phyloP scores from a whole-genome alignment of 1,140 invertebrate genomes.

The Conus betulinus region DNA sequence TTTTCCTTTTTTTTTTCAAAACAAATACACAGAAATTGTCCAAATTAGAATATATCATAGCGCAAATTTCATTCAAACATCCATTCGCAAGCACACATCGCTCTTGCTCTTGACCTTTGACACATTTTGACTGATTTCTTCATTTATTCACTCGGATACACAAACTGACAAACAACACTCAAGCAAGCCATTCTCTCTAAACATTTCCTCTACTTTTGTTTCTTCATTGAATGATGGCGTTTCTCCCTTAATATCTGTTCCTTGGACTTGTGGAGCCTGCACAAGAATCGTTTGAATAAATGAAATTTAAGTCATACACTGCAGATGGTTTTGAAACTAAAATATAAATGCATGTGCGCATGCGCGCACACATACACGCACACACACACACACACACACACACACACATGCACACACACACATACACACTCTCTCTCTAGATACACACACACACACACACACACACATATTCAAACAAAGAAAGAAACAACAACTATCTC shows the following conservation, averaged over 20 bases:
- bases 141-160: background rate
- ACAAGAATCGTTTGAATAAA: constrained; percentile 20
- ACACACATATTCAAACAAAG: too few relatives aligned
- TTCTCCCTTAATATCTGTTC: constrained; percentile 44
- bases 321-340: background rate
- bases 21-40: too few relatives aligned
- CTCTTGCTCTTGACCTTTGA: too few relatives aligned
- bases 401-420: too few relatives aligned
- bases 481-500: too few relatives aligned
- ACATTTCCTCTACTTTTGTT: constrained; percentile 31
- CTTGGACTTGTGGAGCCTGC: constrained; percentile 48
- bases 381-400: background rate
- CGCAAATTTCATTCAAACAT: too few relatives aligned
- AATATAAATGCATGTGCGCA: background rate
- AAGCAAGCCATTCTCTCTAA: background rate
- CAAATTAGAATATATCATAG: too few relatives aligned
- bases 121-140: too few relatives aligned
- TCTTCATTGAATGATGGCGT: constrained; percentile 51
- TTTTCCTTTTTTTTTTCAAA: too few relatives aligned
- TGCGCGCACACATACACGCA: too few relatives aligned
- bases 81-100: too few relatives aligned
- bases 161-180: background rate
- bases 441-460: background rate
- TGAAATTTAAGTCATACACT: too few relatives aligned
- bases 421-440: background rate